A percentile compares a stretch with the other conserved stretches of the same genome.
phyloP scores from a whole-genome alignment of 2,888 invertebrate species.

The Stegana nigrithorax region DNA sequence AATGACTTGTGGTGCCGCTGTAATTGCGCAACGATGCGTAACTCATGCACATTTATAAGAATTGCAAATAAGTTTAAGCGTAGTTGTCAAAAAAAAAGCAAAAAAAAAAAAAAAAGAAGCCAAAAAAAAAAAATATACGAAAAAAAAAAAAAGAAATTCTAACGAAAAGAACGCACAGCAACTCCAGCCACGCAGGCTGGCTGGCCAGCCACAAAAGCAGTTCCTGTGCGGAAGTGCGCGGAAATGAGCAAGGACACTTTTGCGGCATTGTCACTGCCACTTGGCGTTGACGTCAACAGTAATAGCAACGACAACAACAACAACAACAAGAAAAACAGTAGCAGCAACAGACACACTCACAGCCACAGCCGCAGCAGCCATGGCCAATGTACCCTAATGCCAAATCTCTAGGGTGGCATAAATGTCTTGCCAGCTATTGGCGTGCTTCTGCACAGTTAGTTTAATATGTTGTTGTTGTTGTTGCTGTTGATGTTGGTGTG shows the following conservation, averaged over 20 bases:
- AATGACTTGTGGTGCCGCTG: conserved; percentile 18
- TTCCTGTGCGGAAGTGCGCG: conserved; percentile 8
- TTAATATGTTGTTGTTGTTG: conserved; percentile 20
- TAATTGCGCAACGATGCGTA: conserved; percentile 59
- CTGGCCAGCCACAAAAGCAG: conserved; percentile 5
- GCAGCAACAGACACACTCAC: too few species aligned
- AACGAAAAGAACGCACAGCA: background rate
- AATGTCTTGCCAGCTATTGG: conserved; percentile 49
- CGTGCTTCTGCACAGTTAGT: conserved; percentile 23
- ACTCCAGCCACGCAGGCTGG: background rate
- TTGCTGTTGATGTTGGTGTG: conserved; percentile 21
- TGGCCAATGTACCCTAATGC: conserved; percentile 29
- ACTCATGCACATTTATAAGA: conserved; percentile 60
- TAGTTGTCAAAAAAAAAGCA: conserved; percentile 34
- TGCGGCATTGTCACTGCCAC: conserved; percentile 42
- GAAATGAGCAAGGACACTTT: conserved; percentile 26
- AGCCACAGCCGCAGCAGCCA: too few species aligned
- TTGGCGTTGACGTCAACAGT: conserved; percentile 19
- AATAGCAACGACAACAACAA: too few species aligned
- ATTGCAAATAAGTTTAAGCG: conserved; percentile 61
- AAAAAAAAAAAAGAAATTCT: conserved; percentile 17
- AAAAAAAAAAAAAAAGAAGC: background rate
- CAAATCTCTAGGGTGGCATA: conserved; percentile 58
- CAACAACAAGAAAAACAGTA: too few species aligned
- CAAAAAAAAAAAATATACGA: conserved; percentile 17